A percentile compares a stretch with the other conserved stretches of the same genome.
Evolutionary conservation across 2,797 vertebrate species (phyloP).

Genomic region (Margarornis squamiger): DNA sequence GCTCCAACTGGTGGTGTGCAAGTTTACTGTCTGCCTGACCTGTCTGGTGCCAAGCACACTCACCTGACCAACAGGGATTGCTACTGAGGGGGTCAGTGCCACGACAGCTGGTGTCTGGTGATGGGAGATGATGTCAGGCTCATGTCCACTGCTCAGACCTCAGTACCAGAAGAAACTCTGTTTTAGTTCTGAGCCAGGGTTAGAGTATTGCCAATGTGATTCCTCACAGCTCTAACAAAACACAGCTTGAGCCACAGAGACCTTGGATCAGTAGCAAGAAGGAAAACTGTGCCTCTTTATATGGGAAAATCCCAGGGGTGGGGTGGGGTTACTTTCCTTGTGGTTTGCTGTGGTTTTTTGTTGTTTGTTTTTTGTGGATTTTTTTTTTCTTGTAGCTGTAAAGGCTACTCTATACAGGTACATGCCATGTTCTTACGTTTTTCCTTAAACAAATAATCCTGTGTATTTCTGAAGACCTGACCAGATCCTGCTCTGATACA

Average conservation of each 20-base stretch:
- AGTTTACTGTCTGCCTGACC: neutral
- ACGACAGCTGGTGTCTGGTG: neutral
- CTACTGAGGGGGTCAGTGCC: neutral
- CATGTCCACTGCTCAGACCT: neutral
- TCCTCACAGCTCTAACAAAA: neutral
- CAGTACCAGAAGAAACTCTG: neutral
- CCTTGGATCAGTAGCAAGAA: neutral
- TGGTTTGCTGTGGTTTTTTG: too few species aligned
- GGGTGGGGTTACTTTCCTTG: neutral
- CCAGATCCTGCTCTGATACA: neutral
- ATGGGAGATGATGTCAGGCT: accelerated
- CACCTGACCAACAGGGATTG: neutral
- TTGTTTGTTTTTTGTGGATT: too few species aligned
- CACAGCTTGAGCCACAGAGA: neutral
- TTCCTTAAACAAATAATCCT: neutral
- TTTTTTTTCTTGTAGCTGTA: neutral
- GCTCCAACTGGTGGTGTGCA: neutral
- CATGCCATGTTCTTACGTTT: accelerated
- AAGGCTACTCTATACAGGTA: neutral
- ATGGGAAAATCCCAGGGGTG: neutral
- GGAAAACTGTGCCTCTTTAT: neutral
- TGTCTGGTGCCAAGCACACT: neutral
- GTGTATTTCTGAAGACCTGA: neutral
- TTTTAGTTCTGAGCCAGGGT: neutral
- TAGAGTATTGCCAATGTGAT: neutral